Evolutionary conservation across 1,140 invertebrate genomes (phyloP), one percentile per base, ranked within the genome.

Genomic region (Sarcophaga peregrina): DNA sequence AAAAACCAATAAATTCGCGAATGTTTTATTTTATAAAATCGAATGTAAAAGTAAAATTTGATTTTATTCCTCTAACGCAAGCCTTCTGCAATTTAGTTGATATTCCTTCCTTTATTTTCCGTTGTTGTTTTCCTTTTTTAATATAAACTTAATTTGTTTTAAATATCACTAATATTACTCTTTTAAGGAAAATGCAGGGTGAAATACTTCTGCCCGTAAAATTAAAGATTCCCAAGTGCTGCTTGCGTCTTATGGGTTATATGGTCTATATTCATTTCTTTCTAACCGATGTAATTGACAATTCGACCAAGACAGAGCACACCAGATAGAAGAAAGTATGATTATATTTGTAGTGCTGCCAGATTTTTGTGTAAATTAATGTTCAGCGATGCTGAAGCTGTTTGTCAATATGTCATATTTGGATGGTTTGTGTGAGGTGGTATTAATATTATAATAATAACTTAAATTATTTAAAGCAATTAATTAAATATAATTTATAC

Each of bases 121-220:
- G 9, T 52, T 68, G 3, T 68, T 20, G 20, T 25, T 68, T 68
- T 7, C 11, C 20, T 20, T 68, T 68, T 68, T 5, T 58, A 17
- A 68, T 37, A 68, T 68, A 68, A n/a, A 17, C 8, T 68, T 20
- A 68, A 68, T 68, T 9, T 68, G 17, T 68, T 13, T 58, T 58
- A n/a, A n/a, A 68, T 20, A 25, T 68, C 20, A 68, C 62, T 58
- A 15, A 68, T 17, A 25, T 68, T 68, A 68, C 62, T 68, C 17
- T 68, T 68, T 68, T 25, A 17, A 68, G 20, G 20, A 68, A 62
- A 68, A 68, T 68, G 62, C 62, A 68, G n/a, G 62, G 20, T n/a
- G n/a, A 8, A 68, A 58, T 58, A 58, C 54, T 13, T 58, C 54
- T 58, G 54, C 54, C 25, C 3, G n/a, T 58, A 58, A 58, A 58